These are phyloP conservation scores for Platygyra sinensis DNA, from an alignment of 64 coral and sea anemone genomes.

Conservation along the genomic window DNA sequence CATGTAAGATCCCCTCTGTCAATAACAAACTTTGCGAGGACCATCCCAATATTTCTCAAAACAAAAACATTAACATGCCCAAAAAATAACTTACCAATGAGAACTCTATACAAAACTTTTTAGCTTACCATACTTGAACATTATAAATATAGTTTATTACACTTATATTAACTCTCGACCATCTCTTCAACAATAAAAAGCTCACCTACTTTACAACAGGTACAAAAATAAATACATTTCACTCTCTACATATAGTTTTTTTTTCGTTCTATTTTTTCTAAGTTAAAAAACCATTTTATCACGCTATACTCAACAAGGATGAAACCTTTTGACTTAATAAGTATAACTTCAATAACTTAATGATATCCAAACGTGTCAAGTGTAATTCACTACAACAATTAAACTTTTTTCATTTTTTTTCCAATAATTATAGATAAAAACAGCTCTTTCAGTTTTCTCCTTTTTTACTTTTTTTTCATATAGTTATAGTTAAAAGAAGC, in stretches of 20 bases:
- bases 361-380: background rate
- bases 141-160: conserved; percentile 35
- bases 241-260: conserved; percentile 3
- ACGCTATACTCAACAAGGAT: conserved; percentile 8
- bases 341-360: conserved; percentile 4
- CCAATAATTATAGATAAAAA: background rate
- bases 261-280: background rate
- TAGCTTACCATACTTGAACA: background rate
- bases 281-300: conserved; percentile 20
- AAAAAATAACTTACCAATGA: conserved; percentile 27
- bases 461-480: background rate
- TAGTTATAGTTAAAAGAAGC: conserved; percentile 31
- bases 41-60: background rate
- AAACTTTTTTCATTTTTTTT: background rate
- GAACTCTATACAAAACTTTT: conserved; percentile 5
- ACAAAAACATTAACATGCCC: conserved; percentile 5
- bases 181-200: conserved; percentile 19
- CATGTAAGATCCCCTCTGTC: background rate
- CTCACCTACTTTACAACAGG: background rate
- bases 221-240: conserved; percentile 29
- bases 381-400: background rate
- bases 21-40: background rate
- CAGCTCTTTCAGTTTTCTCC: conserved; percentile 11
- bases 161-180: background rate
- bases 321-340: background rate